Percentiles rank a stretch among this genome's conserved stretches.
Evolutionary conservation across 2,113 vertebrate species (phyloP).

Genomic region (Coptodon rendalli): DNA sequence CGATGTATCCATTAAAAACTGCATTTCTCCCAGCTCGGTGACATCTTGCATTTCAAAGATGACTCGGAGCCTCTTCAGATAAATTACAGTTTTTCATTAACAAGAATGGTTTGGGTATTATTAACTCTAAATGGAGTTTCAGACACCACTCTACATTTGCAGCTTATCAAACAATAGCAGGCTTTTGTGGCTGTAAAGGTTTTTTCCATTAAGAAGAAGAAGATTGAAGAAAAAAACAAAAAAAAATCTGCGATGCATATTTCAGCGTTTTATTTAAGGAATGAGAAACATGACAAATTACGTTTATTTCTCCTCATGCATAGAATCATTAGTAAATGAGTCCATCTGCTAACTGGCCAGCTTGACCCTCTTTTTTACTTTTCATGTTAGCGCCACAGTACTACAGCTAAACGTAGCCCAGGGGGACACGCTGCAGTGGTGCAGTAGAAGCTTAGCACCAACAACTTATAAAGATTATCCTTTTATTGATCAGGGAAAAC

Average conservation of each 20-base stretch:
- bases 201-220: conserved; percentile 52
- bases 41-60: conserved; percentile 72
- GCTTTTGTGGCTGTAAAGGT: conserved; percentile 46
- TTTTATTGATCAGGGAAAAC: not conserved
- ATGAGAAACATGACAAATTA: not conserved
- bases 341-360: not conserved
- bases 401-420: not conserved
- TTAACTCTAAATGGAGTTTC: conserved; percentile 73
- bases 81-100: conserved; percentile 71
- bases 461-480: not conserved
- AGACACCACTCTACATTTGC: conserved; percentile 51
- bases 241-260: not conserved
- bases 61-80: conserved; percentile 65
- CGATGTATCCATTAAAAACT: conserved; percentile 65
- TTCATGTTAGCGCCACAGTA: not conserved
- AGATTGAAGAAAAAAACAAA: not conserved
- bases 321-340: not conserved
- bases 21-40: conserved; percentile 65
- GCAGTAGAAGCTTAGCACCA: not conserved
- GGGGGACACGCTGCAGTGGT: not conserved
- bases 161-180: conserved; percentile 73
- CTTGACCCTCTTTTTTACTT: not conserved
- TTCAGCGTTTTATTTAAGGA: not conserved
- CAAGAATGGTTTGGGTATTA: conserved; percentile 59
- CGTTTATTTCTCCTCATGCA: not conserved